Base-by-base conservation (phyloP, 2,888 invertebrate genomes). In the Laspeyria flexula region DNA sequence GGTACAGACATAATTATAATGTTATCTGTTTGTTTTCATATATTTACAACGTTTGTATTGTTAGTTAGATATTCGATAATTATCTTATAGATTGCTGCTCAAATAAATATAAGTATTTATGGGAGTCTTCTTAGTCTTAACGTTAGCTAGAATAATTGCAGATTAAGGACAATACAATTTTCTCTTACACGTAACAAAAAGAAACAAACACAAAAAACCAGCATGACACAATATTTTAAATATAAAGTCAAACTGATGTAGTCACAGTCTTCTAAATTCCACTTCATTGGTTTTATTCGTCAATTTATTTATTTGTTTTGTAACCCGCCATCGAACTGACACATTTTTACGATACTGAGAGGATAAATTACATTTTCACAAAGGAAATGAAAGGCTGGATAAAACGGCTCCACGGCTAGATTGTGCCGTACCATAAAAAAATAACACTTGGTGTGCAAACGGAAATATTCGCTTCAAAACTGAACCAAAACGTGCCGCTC, bases 301-400 rank as follows among this genome's bases (percentile, higher is more conserved):
- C 18, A 10, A 18, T 30, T 40, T 16, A 7, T 30, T 18, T 11
- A 40, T 40, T 40, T 16, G 29, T 39, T 40, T 40, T 29, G 11
- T 30, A 7, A 11, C 12, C 30, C 30, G 11, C n/a, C 11, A 40
- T 51, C 23, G 49, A 41, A 29, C 37, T 25, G 31, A 13, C 37
- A 25, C 30, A 53, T 37, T 59, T 64, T 43, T 27, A 38, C 38
- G 34, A 29, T 29, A 31, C 37, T 33, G 27, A 49, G 41, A 45
- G 54, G 45, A 54, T 45, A 59, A 44, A 60, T 61, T 49, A 49
- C 30, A 49, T 60, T 64, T 45, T 35, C 40, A 42, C 41, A 54
- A 46, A 55, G 35, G 46, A 47, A 39, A 65, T 44, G 37, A 43
- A 49, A 45, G 21, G 23, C 39, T 16, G 11, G 34, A 30, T 45